Evolutionary conservation across 1,140 invertebrate genomes (phyloP), one percentile per base, ranked within the genome.

Genomic region (Brachionus plicatilis): DNA sequence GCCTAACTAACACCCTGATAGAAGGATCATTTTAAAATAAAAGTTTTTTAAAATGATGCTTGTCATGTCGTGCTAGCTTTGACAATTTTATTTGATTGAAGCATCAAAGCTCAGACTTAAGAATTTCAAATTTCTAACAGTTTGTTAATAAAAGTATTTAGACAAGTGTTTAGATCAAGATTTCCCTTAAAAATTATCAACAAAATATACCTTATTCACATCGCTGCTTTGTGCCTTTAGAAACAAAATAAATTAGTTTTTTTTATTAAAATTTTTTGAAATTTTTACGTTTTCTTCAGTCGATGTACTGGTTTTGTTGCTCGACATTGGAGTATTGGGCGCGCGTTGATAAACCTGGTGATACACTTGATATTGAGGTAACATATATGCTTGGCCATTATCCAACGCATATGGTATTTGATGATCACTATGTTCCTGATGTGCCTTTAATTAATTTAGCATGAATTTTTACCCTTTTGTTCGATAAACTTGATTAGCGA

Each of bases 351-450:
- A 76, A 12, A 76, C 47, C 4, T 45, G 72, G 20, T 60, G 53
- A 76, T 76, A 76, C 24, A 76, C 47, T 76, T 76, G 72, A 27
- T 50, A 76, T 50, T 47, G 72, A 76, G 72, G 43, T 76, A 76
- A 27, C 24, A 47, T 45, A 50, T 50, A 76, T 76, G 43, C 45
- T 33, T 76, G 72, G 9, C 43, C 72, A 50, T 76, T 76, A 37
- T 76, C 72, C 7, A 50, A 12, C 12, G 72, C 45, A 76, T 50
- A 76, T 24, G 33, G 33, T n/a, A 43, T 20, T 53, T 76, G 72
- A 76, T 45, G 43, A 76, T 76, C 72, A 50, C 14, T 76, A 14
- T 50, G 9, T 24, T 76, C 72, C 27, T 47, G 20, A 37, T 20
- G 20, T 7, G 43, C 11, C 72, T 76, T 12, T 20, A 27, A 37